These are phyloP conservation scores for Urechis unicinctus DNA, from an alignment of 2,888 invertebrate species.

Conservation along the genomic window DNA sequence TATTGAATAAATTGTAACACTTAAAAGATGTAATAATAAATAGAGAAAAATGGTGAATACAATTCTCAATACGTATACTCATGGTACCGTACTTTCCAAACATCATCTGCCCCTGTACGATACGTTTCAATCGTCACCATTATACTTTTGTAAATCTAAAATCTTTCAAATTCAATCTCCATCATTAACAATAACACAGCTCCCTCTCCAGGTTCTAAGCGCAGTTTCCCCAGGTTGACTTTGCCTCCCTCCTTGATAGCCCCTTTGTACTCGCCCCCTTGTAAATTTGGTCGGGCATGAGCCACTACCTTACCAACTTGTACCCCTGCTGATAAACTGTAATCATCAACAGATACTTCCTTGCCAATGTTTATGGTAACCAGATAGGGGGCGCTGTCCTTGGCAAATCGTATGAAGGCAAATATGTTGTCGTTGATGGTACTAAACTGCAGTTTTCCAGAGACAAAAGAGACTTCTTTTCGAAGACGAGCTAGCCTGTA, in stretches of 20 bases:
- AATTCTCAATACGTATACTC: too few species aligned
- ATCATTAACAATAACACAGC: constrained; percentile 28
- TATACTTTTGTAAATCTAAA: too few species aligned
- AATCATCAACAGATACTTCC: constrained; percentile 24
- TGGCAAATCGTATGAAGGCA: constrained; percentile 32
- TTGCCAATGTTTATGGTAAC: constrained; percentile 38
- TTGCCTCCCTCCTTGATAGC: constrained; percentile 9
- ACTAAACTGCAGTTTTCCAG: constrained; percentile 29
- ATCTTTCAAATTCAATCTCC: background rate
- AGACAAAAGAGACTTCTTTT: constrained; percentile 27
- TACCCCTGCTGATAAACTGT: constrained; percentile 16
- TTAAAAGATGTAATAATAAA: too few species aligned
- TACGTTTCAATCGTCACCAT: too few species aligned
- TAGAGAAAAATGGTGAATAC: too few species aligned
- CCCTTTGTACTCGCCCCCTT: background rate
- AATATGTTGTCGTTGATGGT: constrained; percentile 29
- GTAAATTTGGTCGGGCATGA: constrained; percentile 23
- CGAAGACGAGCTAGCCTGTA: constrained; percentile 28
- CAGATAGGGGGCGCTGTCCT: constrained; percentile 24
- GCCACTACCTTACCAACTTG: constrained; percentile 13
- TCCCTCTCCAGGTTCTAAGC: constrained; percentile 31
- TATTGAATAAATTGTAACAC: too few species aligned
- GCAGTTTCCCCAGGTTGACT: constrained; percentile 19
- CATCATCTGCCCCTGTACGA: too few species aligned
- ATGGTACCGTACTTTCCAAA: too few species aligned